phyloP scores from a whole-genome alignment of 2,888 invertebrate species.

The Sisyra terminalis region DNA sequence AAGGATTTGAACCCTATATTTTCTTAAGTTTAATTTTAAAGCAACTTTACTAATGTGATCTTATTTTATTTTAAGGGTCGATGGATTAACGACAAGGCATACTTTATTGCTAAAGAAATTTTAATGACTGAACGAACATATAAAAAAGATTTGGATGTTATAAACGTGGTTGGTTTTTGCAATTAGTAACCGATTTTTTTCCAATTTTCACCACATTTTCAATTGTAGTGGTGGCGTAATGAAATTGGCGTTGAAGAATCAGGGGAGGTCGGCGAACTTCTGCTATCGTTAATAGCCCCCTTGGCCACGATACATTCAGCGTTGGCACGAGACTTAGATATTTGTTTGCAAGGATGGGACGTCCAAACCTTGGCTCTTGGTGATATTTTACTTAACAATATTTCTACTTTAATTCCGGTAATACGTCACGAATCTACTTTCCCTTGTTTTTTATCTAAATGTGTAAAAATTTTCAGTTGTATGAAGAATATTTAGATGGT shows the following conservation, averaged over 20 bases:
- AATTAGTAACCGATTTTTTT: not conserved
- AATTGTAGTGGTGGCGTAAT: conserved; percentile 53
- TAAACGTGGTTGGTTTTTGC: conserved; percentile 55
- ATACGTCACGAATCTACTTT: conserved; percentile 1
- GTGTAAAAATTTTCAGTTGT: conserved; percentile 28
- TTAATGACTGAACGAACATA: conserved; percentile 93
- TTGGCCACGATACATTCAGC: conserved; percentile 69
- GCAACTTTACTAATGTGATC: not conserved
- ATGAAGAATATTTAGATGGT: conserved; percentile 54
- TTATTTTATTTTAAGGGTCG: conserved; percentile 26
- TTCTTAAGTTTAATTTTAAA: too few species aligned
- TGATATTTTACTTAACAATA: conserved; percentile 54
- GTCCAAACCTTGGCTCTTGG: conserved; percentile 31
- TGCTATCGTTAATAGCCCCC: conserved; percentile 46
- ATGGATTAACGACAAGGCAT: conserved; percentile 52
- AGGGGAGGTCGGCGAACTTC: conserved; percentile 36
- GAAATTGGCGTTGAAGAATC: conserved; percentile 37
- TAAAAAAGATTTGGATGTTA: conserved; percentile 82
- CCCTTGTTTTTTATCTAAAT: conserved; percentile 7
- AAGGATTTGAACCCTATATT: too few species aligned
- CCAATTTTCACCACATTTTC: conserved; percentile 6
- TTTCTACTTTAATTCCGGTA: conserved; percentile 42
- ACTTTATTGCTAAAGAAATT: conserved; percentile 81
- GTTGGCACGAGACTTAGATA: conserved; percentile 63
- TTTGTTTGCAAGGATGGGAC: conserved; percentile 58